Percentiles rank a stretch among this genome's conserved stretches.
Conservation (phyloP, 2,888 invertebrate genomes). For the Andrena trimmerana region DNA sequence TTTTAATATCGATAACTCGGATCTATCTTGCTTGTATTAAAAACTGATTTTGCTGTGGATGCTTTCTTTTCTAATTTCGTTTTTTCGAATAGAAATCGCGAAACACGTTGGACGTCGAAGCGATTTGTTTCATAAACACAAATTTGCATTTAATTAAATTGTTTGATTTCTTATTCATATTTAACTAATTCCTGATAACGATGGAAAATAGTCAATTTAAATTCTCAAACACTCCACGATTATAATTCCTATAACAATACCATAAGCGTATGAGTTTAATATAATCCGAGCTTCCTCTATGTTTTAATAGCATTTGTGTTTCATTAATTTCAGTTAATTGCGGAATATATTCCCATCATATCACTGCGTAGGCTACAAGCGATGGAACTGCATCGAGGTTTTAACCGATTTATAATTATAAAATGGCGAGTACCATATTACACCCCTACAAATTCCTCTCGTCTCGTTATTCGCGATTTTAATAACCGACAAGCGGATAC, state of each 20-base stretch:
- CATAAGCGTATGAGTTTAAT: background rate
- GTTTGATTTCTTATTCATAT: no score
- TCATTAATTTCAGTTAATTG: conserved; percentile 10
- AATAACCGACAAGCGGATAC: background rate
- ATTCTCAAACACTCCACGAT: background rate
- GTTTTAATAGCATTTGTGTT: conserved; percentile 5
- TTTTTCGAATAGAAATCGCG: no score
- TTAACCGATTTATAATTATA: conserved; percentile 4
- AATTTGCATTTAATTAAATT: no score
- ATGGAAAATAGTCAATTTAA: background rate
- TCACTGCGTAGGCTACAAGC: background rate
- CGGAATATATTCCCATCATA: background rate
- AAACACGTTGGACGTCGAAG: no score
- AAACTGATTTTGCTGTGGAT: no score
- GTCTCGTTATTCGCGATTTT: background rate
- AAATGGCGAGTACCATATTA: background rate
- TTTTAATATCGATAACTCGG: no score
- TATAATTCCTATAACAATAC: background rate
- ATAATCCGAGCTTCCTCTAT: background rate
- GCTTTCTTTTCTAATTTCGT: no score
- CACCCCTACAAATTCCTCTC: background rate
- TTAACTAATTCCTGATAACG: no score
- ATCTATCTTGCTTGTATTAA: no score
- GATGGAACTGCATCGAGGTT: conserved; percentile 1
- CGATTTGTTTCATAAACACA: no score